phyloP scores from a whole-genome alignment of 2,888 invertebrate genomes.

The Baccha elongata region DNA sequence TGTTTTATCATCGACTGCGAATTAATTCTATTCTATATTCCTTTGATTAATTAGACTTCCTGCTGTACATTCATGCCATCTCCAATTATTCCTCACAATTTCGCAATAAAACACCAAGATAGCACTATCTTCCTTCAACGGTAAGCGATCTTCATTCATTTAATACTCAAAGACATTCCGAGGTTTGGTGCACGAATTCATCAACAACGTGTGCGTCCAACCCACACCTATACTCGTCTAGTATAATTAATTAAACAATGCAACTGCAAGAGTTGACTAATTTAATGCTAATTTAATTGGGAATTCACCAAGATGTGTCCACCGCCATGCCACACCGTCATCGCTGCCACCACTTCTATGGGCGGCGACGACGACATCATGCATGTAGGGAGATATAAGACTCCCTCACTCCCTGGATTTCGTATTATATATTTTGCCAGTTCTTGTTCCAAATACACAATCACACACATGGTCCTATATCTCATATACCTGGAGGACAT shows the following conservation, averaged over 20 bases:
- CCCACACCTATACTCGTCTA: constrained; percentile 33
- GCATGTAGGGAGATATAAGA: neutral
- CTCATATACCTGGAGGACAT: constrained; percentile 30
- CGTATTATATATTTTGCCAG: constrained; percentile 3
- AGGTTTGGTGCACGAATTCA: constrained; percentile 24
- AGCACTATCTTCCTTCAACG: neutral
- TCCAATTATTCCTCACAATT: constrained; percentile 3
- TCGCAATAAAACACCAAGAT: constrained; percentile 11
- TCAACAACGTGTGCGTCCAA: constrained; percentile 58
- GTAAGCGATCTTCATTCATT: constrained; percentile 22
- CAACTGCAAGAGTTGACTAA: constrained; percentile 65
- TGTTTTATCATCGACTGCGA: too few relatives aligned
- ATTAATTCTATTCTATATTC: too few relatives aligned
- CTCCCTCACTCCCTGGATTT: constrained; percentile 9
- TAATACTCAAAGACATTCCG: constrained; percentile 32
- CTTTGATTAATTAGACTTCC: too few relatives aligned
- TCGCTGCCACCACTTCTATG: neutral
- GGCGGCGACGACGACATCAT: too few relatives aligned
- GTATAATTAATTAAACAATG: constrained; percentile 69
- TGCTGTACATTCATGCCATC: too few relatives aligned
- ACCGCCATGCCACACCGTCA: neutral
- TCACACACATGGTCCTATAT: constrained; percentile 5
- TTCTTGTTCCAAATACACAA: constrained; percentile 12
- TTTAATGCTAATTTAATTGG: constrained; percentile 72
- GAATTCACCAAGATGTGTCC: constrained; percentile 61